Percentiles rank a stretch among this genome's conserved stretches.
phyloP scores from a whole-genome alignment of 2,797 vertebrate species.

The Allenopithecus nigroviridis region DNA sequence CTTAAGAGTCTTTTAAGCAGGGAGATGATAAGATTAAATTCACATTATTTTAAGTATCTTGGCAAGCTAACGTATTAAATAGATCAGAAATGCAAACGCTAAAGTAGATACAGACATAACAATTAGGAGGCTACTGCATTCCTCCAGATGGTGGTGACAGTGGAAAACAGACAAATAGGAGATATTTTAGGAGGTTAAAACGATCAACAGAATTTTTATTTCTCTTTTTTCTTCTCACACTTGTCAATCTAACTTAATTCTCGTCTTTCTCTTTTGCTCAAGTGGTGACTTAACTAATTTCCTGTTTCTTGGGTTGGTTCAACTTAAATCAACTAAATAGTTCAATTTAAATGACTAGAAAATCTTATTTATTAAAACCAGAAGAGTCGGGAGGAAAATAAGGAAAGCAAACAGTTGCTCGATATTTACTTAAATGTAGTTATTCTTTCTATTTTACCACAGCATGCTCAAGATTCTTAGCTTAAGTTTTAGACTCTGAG shows the following conservation, averaged over 20 bases:
- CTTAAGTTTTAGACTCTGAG: slow-evolving; percentile 85
- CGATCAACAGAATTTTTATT: neutral
- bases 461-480: slow-evolving; percentile 68
- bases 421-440: slow-evolving; percentile 89
- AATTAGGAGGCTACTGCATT: neutral
- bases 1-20: neutral
- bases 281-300: neutral
- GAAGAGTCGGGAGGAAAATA: neutral
- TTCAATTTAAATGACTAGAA: neutral
- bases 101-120: neutral
- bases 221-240: neutral
- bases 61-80: neutral
- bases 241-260: neutral
- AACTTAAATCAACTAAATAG: neutral
- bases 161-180: neutral
- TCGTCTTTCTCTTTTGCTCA: neutral
- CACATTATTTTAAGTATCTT: neutral
- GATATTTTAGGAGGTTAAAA: neutral
- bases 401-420: neutral
- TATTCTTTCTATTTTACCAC: slow-evolving; percentile 85
- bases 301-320: neutral
- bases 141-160: neutral
- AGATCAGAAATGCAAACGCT: neutral
- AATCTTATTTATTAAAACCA: slow-evolving; percentile 20
- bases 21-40: neutral